Percentiles rank a stretch among this genome's conserved stretches.
Conservation (phyloP, 2,888 invertebrate genomes). For the Aelia acuminata region DNA sequence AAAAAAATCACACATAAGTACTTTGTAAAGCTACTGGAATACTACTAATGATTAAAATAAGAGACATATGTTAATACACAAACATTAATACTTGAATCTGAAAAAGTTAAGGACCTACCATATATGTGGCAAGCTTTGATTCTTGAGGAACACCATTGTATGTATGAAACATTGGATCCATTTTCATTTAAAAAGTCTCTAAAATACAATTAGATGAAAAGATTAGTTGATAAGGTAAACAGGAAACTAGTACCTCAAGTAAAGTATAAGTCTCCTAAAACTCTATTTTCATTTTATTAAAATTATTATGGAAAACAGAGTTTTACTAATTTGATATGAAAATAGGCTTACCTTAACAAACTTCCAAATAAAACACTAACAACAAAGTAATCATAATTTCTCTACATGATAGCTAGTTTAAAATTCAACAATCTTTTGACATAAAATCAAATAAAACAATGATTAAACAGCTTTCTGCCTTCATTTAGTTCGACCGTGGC, state of each 20-base stretch:
- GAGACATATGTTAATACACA: conserved; percentile 38
- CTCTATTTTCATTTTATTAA: not conserved
- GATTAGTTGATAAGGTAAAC: not conserved
- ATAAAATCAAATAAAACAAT: conserved; percentile 50
- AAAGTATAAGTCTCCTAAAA: not conserved
- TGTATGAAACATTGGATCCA: conserved; percentile 83
- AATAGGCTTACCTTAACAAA: conserved; percentile 25
- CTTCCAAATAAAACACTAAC: conserved; percentile 27
- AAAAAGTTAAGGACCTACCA: conserved; percentile 73
- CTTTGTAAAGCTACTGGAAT: conserved; percentile 29
- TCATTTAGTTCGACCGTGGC: conserved; percentile 59
- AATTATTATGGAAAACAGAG: not conserved
- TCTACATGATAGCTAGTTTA: conserved; percentile 52
- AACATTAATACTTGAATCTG: not conserved
- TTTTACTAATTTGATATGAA: not conserved
- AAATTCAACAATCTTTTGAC: conserved; percentile 32
- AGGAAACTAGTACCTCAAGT: not conserved
- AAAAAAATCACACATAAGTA: not conserved
- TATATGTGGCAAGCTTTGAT: conserved; percentile 87
- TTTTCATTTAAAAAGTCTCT: conserved; percentile 67
- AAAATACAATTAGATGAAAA: conserved; percentile 32
- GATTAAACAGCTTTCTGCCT: not conserved
- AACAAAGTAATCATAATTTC: conserved; percentile 37
- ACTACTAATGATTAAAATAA: conserved; percentile 25
- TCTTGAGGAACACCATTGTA: conserved; percentile 85